A percentile compares a stretch with the other conserved stretches of the same genome.
Evolutionary conservation across 2,888 invertebrate species (phyloP).

Genomic region (Hydrotaea cyrtoneurina): DNA sequence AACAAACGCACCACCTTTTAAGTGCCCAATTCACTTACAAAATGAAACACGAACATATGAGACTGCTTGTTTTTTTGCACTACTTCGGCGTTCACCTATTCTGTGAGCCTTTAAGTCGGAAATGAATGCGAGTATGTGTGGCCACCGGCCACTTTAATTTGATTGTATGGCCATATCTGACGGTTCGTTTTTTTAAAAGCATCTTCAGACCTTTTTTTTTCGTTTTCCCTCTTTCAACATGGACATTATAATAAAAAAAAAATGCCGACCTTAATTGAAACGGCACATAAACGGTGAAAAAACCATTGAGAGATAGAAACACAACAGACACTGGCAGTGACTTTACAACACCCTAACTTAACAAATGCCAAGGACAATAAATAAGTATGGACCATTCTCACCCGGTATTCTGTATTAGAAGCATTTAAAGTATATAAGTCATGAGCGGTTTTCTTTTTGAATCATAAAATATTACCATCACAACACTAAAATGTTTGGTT

Average conservation of each 20-base stretch:
- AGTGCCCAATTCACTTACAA: slow-evolving; percentile 49
- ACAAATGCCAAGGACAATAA: background rate
- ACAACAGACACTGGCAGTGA: background rate
- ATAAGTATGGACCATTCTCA: background rate
- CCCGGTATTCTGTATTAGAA: background rate
- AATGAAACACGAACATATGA: slow-evolving; percentile 45
- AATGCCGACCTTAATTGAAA: slow-evolving; percentile 53
- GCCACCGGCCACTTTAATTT: slow-evolving; percentile 43
- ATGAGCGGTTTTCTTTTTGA: background rate
- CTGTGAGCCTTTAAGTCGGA: background rate
- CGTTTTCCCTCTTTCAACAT: slow-evolving; percentile 17
- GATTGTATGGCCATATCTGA: slow-evolving; percentile 41
- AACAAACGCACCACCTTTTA: slow-evolving; percentile 26
- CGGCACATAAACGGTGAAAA: slow-evolving; percentile 37
- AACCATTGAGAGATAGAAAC: background rate
- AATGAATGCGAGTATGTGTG: slow-evolving; percentile 29
- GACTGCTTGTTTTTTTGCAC: slow-evolving; percentile 25
- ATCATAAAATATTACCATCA: too few species aligned
- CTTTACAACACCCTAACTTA: background rate
- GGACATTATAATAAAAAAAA: slow-evolving; percentile 26
- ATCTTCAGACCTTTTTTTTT: slow-evolving; percentile 24
- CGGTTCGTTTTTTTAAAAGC: slow-evolving; percentile 3
- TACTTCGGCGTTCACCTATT: background rate
- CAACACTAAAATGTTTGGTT: background rate
- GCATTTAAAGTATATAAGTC: background rate